These are phyloP conservation scores for Chrysolina oricalcia DNA, from an alignment of 2,888 invertebrate species.

Conservation along the genomic window DNA sequence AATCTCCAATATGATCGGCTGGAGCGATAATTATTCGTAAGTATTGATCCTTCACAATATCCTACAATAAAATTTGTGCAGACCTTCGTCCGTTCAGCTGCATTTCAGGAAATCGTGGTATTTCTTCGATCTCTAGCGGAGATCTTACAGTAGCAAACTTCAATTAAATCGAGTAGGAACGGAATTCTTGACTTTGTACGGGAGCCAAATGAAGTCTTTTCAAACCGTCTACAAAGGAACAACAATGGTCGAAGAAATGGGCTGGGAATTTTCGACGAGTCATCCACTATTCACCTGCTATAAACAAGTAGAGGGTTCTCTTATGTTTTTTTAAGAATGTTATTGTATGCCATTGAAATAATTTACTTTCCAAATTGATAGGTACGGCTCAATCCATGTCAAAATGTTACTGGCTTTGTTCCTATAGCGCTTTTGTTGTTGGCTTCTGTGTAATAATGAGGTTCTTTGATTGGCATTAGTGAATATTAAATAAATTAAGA, in stretches of 20 bases:
- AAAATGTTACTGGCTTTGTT: constrained; percentile 62
- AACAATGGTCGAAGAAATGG: constrained; percentile 60
- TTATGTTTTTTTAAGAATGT: constrained; percentile 60
- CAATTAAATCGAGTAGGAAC: constrained; percentile 66
- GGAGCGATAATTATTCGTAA: neutral
- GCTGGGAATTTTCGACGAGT: constrained; percentile 61
- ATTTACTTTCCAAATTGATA: constrained; percentile 66
- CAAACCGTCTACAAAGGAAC: constrained; percentile 63
- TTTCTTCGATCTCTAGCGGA: neutral
- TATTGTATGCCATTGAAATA: constrained; percentile 62
- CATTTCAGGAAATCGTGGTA: constrained; percentile 19
- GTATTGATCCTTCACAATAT: neutral
- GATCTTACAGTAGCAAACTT: constrained; percentile 66
- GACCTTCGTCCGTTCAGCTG: constrained; percentile 1
- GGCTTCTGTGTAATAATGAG: constrained; percentile 58
- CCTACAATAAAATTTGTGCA: neutral
- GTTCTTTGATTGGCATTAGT: constrained; percentile 56
- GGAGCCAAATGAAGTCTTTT: constrained; percentile 70
- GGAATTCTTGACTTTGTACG: constrained; percentile 68
- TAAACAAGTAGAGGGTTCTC: constrained; percentile 63
- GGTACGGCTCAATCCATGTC: constrained; percentile 65
- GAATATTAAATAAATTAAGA: constrained; percentile 60
- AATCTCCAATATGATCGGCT: neutral
- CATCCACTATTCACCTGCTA: constrained; percentile 68
- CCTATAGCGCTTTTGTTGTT: constrained; percentile 52